Base-by-base conservation (phyloP, 2,888 invertebrate genomes). In the Apamea sordens region DNA sequence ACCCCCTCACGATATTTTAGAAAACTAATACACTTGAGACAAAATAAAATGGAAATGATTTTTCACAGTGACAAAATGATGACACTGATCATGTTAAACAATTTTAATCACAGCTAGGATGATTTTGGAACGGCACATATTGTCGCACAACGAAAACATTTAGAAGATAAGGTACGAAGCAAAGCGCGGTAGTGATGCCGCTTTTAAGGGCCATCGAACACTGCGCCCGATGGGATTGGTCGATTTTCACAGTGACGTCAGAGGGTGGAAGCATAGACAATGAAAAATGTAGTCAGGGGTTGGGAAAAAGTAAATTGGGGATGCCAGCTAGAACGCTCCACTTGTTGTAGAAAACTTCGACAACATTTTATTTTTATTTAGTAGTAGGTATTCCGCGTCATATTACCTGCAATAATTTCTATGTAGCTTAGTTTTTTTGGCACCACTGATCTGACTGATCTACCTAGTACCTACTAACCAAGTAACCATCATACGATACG, bases 221-320 rank as follows among this genome's bases (percentile, higher is more conserved):
- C 96, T 96, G 95, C 94, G 94, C 95, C 94, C 93, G 93, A 94
- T 95, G 94, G 96, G 97, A 97, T 97, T 97, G 97, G 97, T 97
- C 97, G 97, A 97, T 97, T 96, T 97, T 95, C 96, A 94, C 91
- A 88, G 95, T 97, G 97, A 97, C 97, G 97, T 97, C 97, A 97
- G 95, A 95, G 97, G 97, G 97, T 97, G 93, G 95, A 91, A 93
- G 91, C 96, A 96, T 96, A 96, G 96, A 97, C 95, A 95, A 95
- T 89, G 91, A 90, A 94, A 93, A 94, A 88, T 86, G 89, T 91
- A 90, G 91, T 90, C 82, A 88, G 92, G 95, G 94, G 94, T 94
- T 93, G 93, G 89, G 91, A 89, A 90, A 88, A 89, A 89, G 88
- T 82, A 81, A 74, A 73, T 82, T 84, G 82, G 90, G 88, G 89